Conservation (phyloP, 2,797 vertebrate species). For the Pipistrellus kuhlii region DNA sequence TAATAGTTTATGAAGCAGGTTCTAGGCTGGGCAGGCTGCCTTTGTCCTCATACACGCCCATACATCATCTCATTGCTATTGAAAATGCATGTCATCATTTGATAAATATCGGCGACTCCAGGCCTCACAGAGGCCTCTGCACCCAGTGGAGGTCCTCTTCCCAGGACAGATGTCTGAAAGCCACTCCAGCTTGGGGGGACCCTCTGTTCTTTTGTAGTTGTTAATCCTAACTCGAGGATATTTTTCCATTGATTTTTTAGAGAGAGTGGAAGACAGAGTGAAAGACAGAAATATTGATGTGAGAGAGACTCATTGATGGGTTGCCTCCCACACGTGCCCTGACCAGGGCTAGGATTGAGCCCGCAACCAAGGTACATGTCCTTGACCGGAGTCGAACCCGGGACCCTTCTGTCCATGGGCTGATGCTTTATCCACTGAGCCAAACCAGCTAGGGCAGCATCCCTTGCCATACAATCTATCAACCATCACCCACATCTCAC, state of each 20-base stretch:
- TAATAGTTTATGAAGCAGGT: not conserved
- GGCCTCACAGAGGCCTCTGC: not conserved
- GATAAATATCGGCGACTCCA: not conserved
- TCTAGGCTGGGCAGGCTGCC: not conserved
- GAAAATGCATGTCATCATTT: slow-evolving; percentile 47
- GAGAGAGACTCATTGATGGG: no score
- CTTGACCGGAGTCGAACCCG: no score
- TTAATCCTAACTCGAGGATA: no score
- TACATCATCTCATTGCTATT: not conserved
- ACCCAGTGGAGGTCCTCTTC: not conserved
- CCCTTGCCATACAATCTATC: not conserved
- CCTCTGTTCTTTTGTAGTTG: not conserved
- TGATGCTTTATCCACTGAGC: no score
- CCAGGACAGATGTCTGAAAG: not conserved
- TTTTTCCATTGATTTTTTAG: no score
- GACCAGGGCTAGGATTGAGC: no score
- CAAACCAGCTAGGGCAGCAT: not conserved
- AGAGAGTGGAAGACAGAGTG: no score
- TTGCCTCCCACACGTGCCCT: no score
- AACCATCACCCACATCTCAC: not conserved
- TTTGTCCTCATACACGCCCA: not conserved
- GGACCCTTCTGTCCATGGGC: no score
- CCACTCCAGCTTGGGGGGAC: not conserved
- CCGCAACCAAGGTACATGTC: no score
- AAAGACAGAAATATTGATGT: no score